phyloP scores from a whole-genome alignment of 1,140 invertebrate genomes.

The Andrena cerasifolii region DNA sequence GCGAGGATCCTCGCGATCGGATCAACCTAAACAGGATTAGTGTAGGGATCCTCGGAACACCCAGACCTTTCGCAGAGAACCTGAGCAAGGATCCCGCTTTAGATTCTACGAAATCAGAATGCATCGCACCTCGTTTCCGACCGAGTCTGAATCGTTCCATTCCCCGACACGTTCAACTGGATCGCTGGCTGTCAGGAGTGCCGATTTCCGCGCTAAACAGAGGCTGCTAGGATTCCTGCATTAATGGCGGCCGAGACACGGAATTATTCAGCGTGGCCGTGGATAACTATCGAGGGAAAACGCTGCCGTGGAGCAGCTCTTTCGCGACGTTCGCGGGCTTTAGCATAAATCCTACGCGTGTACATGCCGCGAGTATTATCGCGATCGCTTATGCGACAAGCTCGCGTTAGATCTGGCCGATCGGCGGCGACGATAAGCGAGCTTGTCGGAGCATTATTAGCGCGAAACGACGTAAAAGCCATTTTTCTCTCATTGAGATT shows the following conservation, averaged over 20 bases:
- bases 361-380: constrained; percentile 13
- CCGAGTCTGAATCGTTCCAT: neutral
- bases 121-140: neutral
- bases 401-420: constrained; percentile 27
- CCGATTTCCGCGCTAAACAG: constrained; percentile 12
- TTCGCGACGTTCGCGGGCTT: constrained; percentile 8
- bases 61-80: too few relatives aligned
- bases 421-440: constrained; percentile 19
- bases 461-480: neutral
- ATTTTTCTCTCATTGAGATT: constrained; percentile 44
- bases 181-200: neutral
- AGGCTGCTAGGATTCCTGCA: constrained; percentile 29
- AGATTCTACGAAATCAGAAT: neutral
- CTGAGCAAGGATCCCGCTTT: neutral
- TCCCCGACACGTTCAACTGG: neutral
- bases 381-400: constrained; percentile 33
- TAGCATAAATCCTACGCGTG: constrained; percentile 24
- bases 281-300: constrained; percentile 1
- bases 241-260: neutral
- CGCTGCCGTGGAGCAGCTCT: neutral
- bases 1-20: too few relatives aligned
- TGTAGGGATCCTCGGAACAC: too few relatives aligned
- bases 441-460: constrained; percentile 36
- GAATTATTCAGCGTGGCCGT: constrained; percentile 13
- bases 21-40: too few relatives aligned